These are phyloP conservation scores for Clistopyga incitator DNA, from an alignment of 2,888 invertebrate species.

Conservation along the genomic window DNA sequence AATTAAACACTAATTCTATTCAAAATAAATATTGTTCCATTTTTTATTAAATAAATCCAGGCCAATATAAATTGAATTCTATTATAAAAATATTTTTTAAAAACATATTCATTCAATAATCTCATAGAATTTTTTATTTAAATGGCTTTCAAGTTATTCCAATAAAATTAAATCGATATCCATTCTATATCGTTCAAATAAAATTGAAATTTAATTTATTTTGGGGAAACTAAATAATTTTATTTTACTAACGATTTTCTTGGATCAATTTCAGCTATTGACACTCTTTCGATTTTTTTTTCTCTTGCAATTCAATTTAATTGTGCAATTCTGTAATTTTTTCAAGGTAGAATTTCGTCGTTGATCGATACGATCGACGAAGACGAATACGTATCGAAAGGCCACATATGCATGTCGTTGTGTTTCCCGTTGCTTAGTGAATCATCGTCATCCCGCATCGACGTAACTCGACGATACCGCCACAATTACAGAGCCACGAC, in stretches of 20 bases:
- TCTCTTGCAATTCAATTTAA: background rate
- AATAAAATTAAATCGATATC: too few species aligned
- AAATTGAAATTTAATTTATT: too few species aligned
- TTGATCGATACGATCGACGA: background rate
- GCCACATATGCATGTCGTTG: conserved; percentile 3
- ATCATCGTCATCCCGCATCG: conserved; percentile 21
- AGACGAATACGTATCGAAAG: background rate
- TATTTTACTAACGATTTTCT: too few species aligned
- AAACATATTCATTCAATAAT: too few species aligned
- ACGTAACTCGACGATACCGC: conserved; percentile 19
- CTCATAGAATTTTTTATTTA: background rate
- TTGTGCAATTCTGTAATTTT: background rate
- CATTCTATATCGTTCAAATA: too few species aligned
- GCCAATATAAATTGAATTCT: too few species aligned
- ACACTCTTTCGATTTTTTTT: background rate
- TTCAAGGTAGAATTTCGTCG: background rate
- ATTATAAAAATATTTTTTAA: too few species aligned
- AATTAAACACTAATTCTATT: too few species aligned
- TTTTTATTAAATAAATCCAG: too few species aligned
- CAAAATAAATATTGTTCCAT: too few species aligned
- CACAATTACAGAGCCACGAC: conserved; percentile 13
- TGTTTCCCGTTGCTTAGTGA: conserved; percentile 18
- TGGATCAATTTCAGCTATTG: background rate
- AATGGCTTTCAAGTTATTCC: background rate
- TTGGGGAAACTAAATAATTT: too few species aligned